Evolutionary conservation across 2,797 vertebrate species (phyloP), one percentile per base, ranked within the genome.

Genomic region (Glyptemys insculpta): DNA sequence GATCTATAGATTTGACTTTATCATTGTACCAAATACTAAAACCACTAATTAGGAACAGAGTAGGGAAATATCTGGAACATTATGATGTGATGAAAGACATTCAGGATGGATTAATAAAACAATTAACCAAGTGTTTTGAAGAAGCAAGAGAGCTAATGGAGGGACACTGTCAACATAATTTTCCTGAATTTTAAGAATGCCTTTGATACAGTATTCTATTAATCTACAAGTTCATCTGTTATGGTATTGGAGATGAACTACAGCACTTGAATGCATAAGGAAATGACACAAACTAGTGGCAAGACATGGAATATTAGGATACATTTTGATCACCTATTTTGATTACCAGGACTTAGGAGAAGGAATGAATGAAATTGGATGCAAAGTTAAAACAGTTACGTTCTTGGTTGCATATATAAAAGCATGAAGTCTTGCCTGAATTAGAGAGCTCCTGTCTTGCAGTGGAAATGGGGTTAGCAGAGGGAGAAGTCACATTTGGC

Each of bases 311-410:
- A 1, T 54, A 89, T 90, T 80, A 68, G 72, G 79, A 16, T 59
- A 52, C n/a, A 15, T 91, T 95, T 90, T 90, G 1, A 85, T 88
- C 54, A 29, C 2, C 5, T 52, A 7, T 72, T 47, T 82, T 52
- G 78, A 78, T 88, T 72, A 34, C n/a, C 85, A 91, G 65, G 83
- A 74, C 5, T 81, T 91, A 25, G n/a, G 79, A 88, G 52, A 85
- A 89, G 81, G 78, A 89, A 86, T 72, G 86, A 91, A 94, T 92
- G 62, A 72, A 90, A 94, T 21, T 37, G 68, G 76, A 92, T 5
- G 59, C 59, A 87, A 76, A n/a, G 4, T 80, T 85, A 74, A 65
- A 54, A 87, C 34, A 89, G 50, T 79, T 14, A 95, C 76, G 53
- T 91, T 29, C 11, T 49, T n/a, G 78, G 52, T 76, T 25, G 25